Evolutionary conservation across 1,140 invertebrate genomes (phyloP), one percentile per base, ranked within the genome.

Genomic region (Callitettix versicolor): DNA sequence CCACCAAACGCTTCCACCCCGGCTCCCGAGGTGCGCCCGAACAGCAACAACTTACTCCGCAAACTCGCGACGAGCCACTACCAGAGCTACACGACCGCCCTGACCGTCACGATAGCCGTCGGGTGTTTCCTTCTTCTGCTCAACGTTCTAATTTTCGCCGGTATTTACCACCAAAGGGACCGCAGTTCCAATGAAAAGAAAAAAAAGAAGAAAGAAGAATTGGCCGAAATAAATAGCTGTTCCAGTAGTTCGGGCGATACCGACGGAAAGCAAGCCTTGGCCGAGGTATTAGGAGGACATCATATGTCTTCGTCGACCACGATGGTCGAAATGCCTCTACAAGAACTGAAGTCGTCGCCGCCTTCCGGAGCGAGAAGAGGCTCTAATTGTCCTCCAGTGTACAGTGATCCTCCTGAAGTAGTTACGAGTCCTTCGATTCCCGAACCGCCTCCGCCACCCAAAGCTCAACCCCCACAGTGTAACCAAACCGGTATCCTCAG

Each of bases 131-230:
- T 89, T 6, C 75, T 98, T 3, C 76, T 96, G 7, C 76, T 97
- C 1, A 97, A 98, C 68, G 81, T 95, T 6, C 76, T 96, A 1
- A 93, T 97, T 48, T 95, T 96, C 65, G 91, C 90, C 33, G 91
- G 90, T 26, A 91, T 96, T 38, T 95, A 94, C 66, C 91, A 94
- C 64, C 89, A 95, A 67, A 78, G 90, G 7, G 86, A 90, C 61
- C 77, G 85, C 26, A 66, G 67, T 46, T 69, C 77, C 49, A 72
- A 73, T 11, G 79, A 81, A 34, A 83, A 85, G 63, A 84, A 81
- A 60, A 84, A 83, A 63, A 43, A 52, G 34, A 63, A 63, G 52
- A 84, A 84, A 64, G 85, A 86, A 61, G 84, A 86, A 62, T 62
- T 85, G 26, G 75, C 79, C 24, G 84, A 85, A 65, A 79, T 77